Evolutionary conservation across 2,113 vertebrate genomes (phyloP).

Genomic region (Marmota monax): DNA sequence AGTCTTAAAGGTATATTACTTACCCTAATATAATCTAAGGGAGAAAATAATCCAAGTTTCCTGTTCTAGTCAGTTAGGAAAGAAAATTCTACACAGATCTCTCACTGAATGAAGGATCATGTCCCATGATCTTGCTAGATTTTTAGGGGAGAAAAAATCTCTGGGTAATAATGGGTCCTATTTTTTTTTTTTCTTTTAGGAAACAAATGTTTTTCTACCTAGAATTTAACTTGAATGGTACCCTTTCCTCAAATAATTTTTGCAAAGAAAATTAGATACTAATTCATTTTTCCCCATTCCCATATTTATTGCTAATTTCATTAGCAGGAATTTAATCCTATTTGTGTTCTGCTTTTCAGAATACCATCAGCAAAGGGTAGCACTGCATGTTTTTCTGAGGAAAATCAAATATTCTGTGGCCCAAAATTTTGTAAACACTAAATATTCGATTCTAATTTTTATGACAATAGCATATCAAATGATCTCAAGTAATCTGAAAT

Average conservation of each 20-base stretch:
- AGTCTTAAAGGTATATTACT: neutral
- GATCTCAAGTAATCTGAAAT: constrained; percentile 10
- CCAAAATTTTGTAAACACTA: constrained; percentile 4
- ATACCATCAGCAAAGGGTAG: neutral
- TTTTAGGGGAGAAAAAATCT: neutral
- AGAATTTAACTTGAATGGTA: neutral
- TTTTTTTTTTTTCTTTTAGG: neutral
- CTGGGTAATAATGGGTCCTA: neutral
- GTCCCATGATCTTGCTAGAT: neutral
- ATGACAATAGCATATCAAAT: neutral
- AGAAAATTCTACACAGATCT: neutral
- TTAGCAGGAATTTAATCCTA: constrained; percentile 29
- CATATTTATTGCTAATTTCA: constrained; percentile 37
- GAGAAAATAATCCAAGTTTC: neutral
- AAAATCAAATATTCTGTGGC: neutral
- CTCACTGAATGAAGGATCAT: neutral
- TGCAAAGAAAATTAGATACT: neutral
- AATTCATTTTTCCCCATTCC: constrained; percentile 8
- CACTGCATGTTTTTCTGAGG: neutral
- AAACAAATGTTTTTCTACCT: neutral
- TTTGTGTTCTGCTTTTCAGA: neutral
- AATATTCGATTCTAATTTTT: neutral
- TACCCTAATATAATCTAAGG: neutral
- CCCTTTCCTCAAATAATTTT: neutral
- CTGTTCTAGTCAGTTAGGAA: neutral